Conservation (phyloP, 2,797 vertebrate genomes). For the Amblyraja radiata region DNA sequence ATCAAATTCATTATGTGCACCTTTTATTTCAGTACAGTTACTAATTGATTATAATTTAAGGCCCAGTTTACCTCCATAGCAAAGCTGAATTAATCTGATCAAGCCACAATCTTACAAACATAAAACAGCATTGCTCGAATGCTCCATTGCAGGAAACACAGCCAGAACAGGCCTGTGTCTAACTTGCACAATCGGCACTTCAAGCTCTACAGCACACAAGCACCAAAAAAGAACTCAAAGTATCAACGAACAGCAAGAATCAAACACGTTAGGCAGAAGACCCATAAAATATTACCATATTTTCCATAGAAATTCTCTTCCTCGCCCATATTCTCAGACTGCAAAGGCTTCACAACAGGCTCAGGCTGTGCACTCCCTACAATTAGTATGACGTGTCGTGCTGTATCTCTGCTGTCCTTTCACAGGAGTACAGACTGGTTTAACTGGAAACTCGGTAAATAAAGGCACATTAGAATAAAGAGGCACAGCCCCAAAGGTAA, state of each 20-base stretch:
- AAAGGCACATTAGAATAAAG: background rate
- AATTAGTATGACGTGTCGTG: background rate
- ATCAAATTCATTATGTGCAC: background rate
- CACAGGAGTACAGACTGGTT: background rate
- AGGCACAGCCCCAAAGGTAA: background rate
- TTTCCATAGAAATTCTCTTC: conserved; percentile 30
- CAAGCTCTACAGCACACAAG: too few relatives aligned
- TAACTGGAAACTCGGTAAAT: conserved; percentile 24
- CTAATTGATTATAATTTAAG: background rate
- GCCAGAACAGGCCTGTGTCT: background rate
- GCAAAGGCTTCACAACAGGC: background rate
- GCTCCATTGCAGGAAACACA: background rate
- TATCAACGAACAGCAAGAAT: background rate
- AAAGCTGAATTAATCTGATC: background rate
- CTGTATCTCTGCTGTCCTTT: background rate
- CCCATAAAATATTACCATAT: conserved; percentile 8
- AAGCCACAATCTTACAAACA: background rate
- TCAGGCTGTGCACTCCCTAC: background rate
- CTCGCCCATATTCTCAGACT: background rate
- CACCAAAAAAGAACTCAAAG: background rate
- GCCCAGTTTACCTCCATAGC: background rate
- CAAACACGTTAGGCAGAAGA: background rate
- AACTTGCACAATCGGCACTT: too few relatives aligned
- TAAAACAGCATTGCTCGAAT: background rate
- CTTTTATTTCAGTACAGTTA: background rate